Evolutionary conservation across 2,113 vertebrate genomes (phyloP), one percentile per base, ranked within the genome.

Genomic region (Dinomys branickii): DNA sequence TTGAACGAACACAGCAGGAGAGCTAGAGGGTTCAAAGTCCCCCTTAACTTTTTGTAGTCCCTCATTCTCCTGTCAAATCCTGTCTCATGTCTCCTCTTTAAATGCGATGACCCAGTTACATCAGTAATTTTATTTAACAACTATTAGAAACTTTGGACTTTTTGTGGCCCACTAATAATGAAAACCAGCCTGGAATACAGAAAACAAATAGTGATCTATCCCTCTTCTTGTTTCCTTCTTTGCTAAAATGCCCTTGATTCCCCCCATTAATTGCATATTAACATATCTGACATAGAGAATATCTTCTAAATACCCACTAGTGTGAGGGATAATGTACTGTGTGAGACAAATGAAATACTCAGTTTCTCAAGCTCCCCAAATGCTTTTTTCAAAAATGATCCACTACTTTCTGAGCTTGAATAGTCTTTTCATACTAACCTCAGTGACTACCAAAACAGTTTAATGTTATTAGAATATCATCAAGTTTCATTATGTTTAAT

Each of bases 401-500:
- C 81, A 88, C 80, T 96, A 24, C 96, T 98, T 98, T 98, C 96
- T 78, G 95, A 97, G 71, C 35, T 94, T 95, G 95, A 98, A 97
- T 82, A 91, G 83, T 97, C 94, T 98, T 98, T 98, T 98, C 78
- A 96, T 93, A 92, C 47, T 63, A 97, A 93, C 82, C 73, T 96
- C 95, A 82, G 63, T 91, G 97, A 97, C 91, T 96, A 98, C 83
- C 89, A 98, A 98, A 97, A 78, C 96, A 97, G 96, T 93, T 97
- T 98, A 98, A 98, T 97, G 97, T 96, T 97, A 98, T 98, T 98
- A 98, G 96, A 98, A 97, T 97, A 97, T 94, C 97, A 98, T 97
- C 97, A 98, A 69, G 91, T 98, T 98, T 96, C 96, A 98, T 98
- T 98, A 98, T 90, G 95, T 97, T 98, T 98, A 98, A 98, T 98